Percentiles rank a stretch among this genome's conserved stretches.
Evolutionary conservation across 1,140 invertebrate genomes (phyloP).

Genomic region (Globodera ellingtonae): DNA sequence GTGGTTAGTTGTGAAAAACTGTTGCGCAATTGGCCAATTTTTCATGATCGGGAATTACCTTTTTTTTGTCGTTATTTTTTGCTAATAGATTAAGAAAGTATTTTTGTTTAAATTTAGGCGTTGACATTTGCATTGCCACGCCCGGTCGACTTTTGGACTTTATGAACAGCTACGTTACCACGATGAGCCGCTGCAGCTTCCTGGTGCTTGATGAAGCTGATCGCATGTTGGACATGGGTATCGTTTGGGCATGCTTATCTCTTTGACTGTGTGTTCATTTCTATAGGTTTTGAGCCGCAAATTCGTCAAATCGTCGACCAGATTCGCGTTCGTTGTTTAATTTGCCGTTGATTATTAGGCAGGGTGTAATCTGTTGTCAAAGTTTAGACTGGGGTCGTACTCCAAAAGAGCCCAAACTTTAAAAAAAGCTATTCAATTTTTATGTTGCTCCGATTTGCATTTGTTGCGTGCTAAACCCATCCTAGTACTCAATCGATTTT

Average conservation of each 20-base stretch:
- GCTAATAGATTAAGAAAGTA: not conserved
- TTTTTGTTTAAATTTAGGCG: slow-evolving; percentile 71
- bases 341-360: not conserved
- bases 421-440: not conserved
- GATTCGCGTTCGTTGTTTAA: slow-evolving; percentile 72
- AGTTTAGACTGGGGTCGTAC: too few species aligned
- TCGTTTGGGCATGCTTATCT: slow-evolving; percentile 68
- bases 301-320: slow-evolving; percentile 94
- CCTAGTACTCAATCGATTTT: slow-evolving; percentile 11
- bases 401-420: too few species aligned
- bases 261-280: not conserved
- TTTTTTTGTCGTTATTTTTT: slow-evolving; percentile 67
- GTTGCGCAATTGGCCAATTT: too few species aligned
- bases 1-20: slow-evolving; percentile 71
- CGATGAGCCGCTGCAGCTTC: slow-evolving; percentile 86
- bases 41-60: slow-evolving; percentile 73
- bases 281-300: slow-evolving; percentile 97
- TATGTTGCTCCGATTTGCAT: too few species aligned
- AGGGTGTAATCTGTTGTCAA: too few species aligned
- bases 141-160: slow-evolving; percentile 95
- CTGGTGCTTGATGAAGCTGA: slow-evolving; percentile 96
- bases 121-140: slow-evolving; percentile 96
- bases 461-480: slow-evolving; percentile 6
- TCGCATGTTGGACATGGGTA: slow-evolving; percentile 98
- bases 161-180: slow-evolving; percentile 83